Evolutionary conservation across 2,888 invertebrate species (phyloP).

Genomic region (Folsomia manolachei): DNA sequence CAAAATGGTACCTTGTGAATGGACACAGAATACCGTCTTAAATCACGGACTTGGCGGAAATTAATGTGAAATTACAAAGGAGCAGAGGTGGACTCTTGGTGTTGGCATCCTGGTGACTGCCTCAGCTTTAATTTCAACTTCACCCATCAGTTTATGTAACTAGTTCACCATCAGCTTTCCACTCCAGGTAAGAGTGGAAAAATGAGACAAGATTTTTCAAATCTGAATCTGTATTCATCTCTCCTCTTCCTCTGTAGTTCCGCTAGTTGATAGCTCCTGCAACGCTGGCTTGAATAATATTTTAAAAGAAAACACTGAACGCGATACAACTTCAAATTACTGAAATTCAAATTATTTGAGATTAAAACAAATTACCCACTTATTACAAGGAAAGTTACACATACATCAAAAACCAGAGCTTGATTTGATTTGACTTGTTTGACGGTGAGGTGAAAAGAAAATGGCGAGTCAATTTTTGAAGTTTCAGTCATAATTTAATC

Average conservation of each 20-base stretch:
- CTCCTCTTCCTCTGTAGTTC: background rate
- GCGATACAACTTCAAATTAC: background rate
- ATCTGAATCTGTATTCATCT: slow-evolving; percentile 21
- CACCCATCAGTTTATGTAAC: background rate
- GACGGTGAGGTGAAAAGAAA: background rate
- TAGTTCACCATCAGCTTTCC: background rate
- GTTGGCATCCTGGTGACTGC: slow-evolving; percentile 38
- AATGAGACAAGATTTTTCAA: background rate
- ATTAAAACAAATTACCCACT: slow-evolving; percentile 2
- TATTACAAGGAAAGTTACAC: background rate
- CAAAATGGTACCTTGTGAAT: slow-evolving; percentile 22
- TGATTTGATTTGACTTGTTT: no score
- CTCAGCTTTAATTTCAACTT: no score
- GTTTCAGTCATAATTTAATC: background rate
- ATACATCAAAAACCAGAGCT: background rate
- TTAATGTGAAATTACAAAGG: slow-evolving; percentile 36
- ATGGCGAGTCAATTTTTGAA: background rate
- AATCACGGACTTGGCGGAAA: slow-evolving; percentile 36
- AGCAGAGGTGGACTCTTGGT: slow-evolving; percentile 26
- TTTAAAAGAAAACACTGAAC: background rate
- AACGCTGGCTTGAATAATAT: no score
- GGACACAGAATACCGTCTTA: slow-evolving; percentile 31
- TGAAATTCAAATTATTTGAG: background rate
- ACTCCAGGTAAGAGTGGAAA: no score
- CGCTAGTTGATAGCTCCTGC: slow-evolving; percentile 11